Percentiles rank a stretch among this genome's conserved stretches.
Conservation (phyloP, 2,888 invertebrate genomes). For the Ligdia adustata region DNA sequence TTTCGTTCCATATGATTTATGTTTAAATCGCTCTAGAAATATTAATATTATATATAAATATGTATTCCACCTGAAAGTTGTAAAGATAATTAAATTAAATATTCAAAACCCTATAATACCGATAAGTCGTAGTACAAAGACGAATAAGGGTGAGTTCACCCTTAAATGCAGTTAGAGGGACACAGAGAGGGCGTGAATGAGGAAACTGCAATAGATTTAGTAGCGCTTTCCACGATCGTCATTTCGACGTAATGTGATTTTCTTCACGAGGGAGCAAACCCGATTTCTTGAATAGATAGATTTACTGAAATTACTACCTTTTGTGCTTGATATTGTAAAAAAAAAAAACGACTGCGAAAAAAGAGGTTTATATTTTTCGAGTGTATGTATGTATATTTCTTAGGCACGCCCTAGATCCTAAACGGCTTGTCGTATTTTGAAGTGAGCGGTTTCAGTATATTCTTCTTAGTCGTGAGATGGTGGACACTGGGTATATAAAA, state of each 20-base stretch:
- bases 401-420: too few relatives aligned
- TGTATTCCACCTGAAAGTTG: background rate
- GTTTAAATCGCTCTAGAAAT: too few relatives aligned
- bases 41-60: too few relatives aligned
- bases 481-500: too few relatives aligned
- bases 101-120: slow-evolving; percentile 5
- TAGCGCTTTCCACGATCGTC: background rate
- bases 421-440: too few relatives aligned
- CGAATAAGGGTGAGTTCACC: background rate
- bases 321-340: too few relatives aligned
- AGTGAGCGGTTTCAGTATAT: too few relatives aligned
- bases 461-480: background rate
- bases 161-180: background rate
- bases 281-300: slow-evolving; percentile 15
- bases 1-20: too few relatives aligned
- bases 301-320: slow-evolving; percentile 8
- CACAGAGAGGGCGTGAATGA: background rate
- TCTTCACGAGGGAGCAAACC: background rate
- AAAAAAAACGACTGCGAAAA: too few relatives aligned
- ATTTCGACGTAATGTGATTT: slow-evolving; percentile 8
- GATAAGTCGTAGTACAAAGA: slow-evolving; percentile 4
- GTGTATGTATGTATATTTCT: too few relatives aligned
- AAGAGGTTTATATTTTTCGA: too few relatives aligned
- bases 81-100: slow-evolving; percentile 10
- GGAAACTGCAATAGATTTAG: slow-evolving; percentile 3